Base-by-base conservation (phyloP, 1,140 invertebrate species). In the Pantala flavescens region DNA sequence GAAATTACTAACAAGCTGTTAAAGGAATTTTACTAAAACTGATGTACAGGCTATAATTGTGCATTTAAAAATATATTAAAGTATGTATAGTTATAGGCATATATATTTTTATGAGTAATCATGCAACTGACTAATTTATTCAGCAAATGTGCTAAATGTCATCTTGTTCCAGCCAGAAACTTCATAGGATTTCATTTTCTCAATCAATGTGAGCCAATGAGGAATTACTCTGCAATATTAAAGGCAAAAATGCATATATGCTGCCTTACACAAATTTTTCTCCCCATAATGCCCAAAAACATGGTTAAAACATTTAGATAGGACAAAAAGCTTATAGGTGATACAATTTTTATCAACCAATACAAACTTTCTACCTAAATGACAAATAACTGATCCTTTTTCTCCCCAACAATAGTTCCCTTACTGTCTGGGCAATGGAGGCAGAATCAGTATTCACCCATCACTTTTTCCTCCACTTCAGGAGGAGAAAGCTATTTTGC, bases 181-280 rank as follows among this genome's bases (percentile, higher is more conserved):
- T 36, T 36, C 28, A 36, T 36, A 36, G 28, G 28, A 21, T 63
- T 63, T 63, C 49, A 63, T 63, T 63, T 63, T 63, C n/a, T 36
- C 28, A 2, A 36, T 36, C 2, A 19, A 16, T 63, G 49, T 19
- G 49, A 63, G 49, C 49, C 49, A 63, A 63, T 63, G 49, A 21
- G 49, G 49, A 63, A 7, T 63, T 63, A 16, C 14, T 19, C 12
- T 19, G 14, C 16, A 63, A 21, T 1, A 16, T 7, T 19, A 63
- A 63, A 63, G 49, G 49, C 49, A 63, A 63, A 63, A 63, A 63
- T 63, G 49, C 49, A 63, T 63, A 63, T 63, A 63, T 63, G 49
- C 12, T 21, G 49, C 49, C 49, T 63, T 63, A 7, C 49, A 63
- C 49, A 63, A 63, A 63, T 63, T 63, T 21, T 16, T 63, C 49